Evolutionary conservation across 2,888 invertebrate species (phyloP).

Genomic region (Cephus pulcher): DNA sequence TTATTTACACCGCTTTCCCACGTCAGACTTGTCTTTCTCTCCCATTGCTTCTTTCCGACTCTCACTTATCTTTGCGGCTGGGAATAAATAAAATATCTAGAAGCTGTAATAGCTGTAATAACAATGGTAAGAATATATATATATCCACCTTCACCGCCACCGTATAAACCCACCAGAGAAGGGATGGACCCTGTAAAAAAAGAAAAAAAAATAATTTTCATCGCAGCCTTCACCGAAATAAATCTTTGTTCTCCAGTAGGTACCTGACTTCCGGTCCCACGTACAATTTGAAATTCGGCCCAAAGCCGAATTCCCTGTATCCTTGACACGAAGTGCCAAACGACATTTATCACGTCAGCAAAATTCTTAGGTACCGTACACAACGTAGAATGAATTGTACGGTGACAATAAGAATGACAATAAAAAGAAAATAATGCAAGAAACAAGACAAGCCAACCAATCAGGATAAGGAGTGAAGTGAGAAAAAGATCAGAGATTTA

Average conservation of each 20-base stretch:
- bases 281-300: neutral
- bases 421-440: neutral
- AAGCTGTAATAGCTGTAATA: neutral
- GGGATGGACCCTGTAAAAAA: neutral
- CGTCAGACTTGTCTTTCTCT: conserved; percentile 20
- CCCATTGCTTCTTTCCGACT: neutral
- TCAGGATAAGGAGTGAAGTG: neutral
- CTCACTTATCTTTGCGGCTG: neutral
- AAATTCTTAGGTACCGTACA: neutral
- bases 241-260: neutral
- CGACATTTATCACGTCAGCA: neutral
- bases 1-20: conserved; percentile 30
- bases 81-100: neutral
- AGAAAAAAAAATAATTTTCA: neutral
- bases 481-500: neutral
- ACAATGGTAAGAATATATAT: neutral
- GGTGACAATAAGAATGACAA: neutral
- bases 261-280: neutral
- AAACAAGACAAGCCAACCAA: neutral
- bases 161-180: neutral
- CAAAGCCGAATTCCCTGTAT: neutral
- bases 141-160: neutral
- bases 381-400: neutral
- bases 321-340: neutral
- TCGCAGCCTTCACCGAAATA: neutral